These are phyloP conservation scores for Drosophila ohnishii DNA, from an alignment of 1,140 invertebrate genomes.

Conservation along the genomic window DNA sequence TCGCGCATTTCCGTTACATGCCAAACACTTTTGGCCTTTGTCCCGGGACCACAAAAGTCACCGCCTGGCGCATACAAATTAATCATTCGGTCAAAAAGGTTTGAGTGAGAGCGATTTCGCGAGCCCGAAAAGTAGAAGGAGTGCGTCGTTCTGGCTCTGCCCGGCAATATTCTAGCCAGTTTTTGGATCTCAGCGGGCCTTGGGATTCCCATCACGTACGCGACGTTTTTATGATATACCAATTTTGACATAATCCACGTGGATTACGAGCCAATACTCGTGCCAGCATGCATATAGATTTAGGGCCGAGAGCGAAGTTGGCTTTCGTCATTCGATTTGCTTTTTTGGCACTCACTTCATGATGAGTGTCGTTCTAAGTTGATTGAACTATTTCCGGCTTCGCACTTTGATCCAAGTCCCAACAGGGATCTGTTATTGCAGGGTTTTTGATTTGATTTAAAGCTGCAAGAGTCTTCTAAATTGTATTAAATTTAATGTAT, in stretches of 20 bases:
- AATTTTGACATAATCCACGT: constrained; percentile 80
- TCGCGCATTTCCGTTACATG: constrained; percentile 79
- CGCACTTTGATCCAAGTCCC: constrained; percentile 34
- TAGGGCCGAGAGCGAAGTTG: constrained; percentile 21
- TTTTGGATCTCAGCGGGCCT: constrained; percentile 52
- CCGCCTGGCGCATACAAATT: constrained; percentile 76
- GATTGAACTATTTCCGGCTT: constrained; percentile 52
- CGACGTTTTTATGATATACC: constrained; percentile 81
- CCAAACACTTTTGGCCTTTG: constrained; percentile 80
- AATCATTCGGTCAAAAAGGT: constrained; percentile 73
- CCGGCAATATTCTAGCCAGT: constrained; percentile 43
- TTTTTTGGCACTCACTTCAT: constrained; percentile 43
- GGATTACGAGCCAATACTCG: constrained; percentile 68
- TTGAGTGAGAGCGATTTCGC: constrained; percentile 47
- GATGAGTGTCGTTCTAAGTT: constrained; percentile 35
- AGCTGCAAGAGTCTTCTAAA: background rate
- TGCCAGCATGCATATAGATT: constrained; percentile 25
- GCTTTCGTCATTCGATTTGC: constrained; percentile 53
- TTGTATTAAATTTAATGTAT: no score
- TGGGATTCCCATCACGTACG: constrained; percentile 64
- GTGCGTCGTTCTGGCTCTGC: constrained; percentile 1
- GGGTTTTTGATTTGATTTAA: background rate
- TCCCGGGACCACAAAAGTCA: constrained; percentile 75
- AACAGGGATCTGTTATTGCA: constrained; percentile 1
- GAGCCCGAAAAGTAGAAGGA: constrained; percentile 18